Conservation (phyloP, 2,888 invertebrate species). For the Spatulosminthurus flaviceps region DNA sequence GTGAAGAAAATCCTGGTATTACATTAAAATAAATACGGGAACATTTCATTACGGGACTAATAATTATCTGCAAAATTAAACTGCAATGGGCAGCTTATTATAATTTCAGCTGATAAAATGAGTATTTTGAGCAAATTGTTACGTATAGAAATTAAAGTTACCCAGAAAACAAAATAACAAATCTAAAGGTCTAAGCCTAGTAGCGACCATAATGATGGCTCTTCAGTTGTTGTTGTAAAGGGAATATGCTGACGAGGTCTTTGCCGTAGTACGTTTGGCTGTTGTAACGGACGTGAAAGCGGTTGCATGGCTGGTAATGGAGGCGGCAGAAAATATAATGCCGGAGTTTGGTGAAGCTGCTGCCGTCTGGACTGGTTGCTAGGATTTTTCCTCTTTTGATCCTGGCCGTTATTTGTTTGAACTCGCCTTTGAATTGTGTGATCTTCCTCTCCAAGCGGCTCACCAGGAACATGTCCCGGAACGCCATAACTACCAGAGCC, state of each 20-base stretch:
- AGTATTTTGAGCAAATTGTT: no score
- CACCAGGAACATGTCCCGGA: slow-evolving; percentile 13
- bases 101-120: no score
- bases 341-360: neutral
- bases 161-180: neutral
- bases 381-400: neutral
- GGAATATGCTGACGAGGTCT: neutral
- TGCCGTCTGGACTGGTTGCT: neutral
- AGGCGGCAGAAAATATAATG: slow-evolving; percentile 14
- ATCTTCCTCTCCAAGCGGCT: neutral
- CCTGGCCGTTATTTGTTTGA: neutral
- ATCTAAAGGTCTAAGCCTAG: neutral
- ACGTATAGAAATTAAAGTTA: neutral
- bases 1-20: no score
- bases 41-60: no score
- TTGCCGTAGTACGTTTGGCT: neutral
- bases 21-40: no score
- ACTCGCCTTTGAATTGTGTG: neutral
- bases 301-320: neutral
- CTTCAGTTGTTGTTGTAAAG: slow-evolving; percentile 24
- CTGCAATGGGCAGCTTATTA: no score
- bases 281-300: no score
- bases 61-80: no score
- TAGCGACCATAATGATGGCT: slow-evolving; percentile 25
- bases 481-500: slow-evolving; percentile 10